Evolutionary conservation across 1,140 invertebrate species (phyloP).

Genomic region (Pseudomyrmex dendroicus): DNA sequence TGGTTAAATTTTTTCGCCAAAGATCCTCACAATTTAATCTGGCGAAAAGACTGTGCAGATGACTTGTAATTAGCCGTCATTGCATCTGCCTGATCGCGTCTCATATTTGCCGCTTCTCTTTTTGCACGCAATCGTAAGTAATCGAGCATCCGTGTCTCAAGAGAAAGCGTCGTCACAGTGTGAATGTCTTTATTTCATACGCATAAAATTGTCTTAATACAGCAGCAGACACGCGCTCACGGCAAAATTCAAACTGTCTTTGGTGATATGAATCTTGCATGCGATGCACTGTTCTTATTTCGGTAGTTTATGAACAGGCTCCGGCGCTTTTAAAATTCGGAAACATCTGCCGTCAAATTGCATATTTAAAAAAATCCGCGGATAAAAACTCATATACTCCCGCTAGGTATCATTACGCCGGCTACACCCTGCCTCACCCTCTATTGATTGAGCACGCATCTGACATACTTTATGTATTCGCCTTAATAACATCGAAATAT

Average conservation of each 20-base stretch:
- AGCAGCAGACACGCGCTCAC: slow-evolving; percentile 19
- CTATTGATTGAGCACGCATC: background rate
- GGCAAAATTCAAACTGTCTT: background rate
- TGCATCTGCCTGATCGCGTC: slow-evolving; percentile 38
- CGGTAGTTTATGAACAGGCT: background rate
- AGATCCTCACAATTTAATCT: background rate
- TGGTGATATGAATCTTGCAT: slow-evolving; percentile 1
- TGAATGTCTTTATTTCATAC: slow-evolving; percentile 63
- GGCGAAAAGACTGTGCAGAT: background rate
- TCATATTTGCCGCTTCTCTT: background rate
- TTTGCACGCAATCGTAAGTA: slow-evolving; percentile 29
- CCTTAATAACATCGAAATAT: background rate
- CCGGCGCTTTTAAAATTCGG: background rate
- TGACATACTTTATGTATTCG: background rate
- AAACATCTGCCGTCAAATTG: slow-evolving; percentile 13
- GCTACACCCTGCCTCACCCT: background rate
- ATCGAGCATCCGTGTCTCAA: background rate
- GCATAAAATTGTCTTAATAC: slow-evolving; percentile 35
- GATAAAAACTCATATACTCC: slow-evolving; percentile 19
- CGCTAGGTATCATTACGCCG: background rate
- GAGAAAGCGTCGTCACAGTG: slow-evolving; percentile 33
- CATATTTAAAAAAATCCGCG: background rate
- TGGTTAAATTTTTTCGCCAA: background rate
- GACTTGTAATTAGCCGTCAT: background rate
- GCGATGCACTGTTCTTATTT: background rate